Evolutionary conservation across 2,113 vertebrate genomes (phyloP).

Genomic region (Amblyopsis rosae): DNA sequence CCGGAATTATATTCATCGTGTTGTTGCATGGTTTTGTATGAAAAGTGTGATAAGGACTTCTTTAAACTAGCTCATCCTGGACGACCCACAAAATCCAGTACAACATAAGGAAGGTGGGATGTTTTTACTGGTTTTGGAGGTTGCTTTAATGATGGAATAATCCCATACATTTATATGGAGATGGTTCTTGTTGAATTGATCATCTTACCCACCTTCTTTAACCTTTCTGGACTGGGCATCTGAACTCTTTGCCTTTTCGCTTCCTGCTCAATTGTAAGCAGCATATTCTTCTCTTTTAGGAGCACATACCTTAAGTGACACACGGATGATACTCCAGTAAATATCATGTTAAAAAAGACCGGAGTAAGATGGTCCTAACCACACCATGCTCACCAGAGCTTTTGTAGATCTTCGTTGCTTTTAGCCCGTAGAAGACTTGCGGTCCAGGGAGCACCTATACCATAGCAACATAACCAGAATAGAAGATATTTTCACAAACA

Average conservation of each 20-base stretch:
- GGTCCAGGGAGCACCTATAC: conserved; percentile 89
- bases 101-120: too few relatives aligned
- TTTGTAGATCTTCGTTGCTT: conserved; percentile 94
- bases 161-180: too few relatives aligned
- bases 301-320: conserved; percentile 87
- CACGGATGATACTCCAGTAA: neutral
- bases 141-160: too few relatives aligned
- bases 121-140: too few relatives aligned
- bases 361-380: neutral
- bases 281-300: conserved; percentile 95
- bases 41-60: too few relatives aligned
- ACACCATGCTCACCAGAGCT: conserved; percentile 84
- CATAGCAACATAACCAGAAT: conserved; percentile 7
- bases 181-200: neutral
- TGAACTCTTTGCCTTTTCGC: conserved; percentile 80
- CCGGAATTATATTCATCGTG: too few relatives aligned
- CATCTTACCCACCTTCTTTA: conserved; percentile 83
- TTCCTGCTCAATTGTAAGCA: conserved; percentile 92
- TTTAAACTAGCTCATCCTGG: too few relatives aligned
- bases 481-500: neutral
- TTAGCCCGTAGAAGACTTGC: conserved; percentile 88
- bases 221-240: conserved; percentile 93
- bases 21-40: too few relatives aligned
- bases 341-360: neutral
- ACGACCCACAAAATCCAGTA: too few relatives aligned